A percentile compares a stretch with the other conserved stretches of the same genome.
phyloP scores from a whole-genome alignment of 2,888 invertebrate species.

The Drosophila eohydei region DNA sequence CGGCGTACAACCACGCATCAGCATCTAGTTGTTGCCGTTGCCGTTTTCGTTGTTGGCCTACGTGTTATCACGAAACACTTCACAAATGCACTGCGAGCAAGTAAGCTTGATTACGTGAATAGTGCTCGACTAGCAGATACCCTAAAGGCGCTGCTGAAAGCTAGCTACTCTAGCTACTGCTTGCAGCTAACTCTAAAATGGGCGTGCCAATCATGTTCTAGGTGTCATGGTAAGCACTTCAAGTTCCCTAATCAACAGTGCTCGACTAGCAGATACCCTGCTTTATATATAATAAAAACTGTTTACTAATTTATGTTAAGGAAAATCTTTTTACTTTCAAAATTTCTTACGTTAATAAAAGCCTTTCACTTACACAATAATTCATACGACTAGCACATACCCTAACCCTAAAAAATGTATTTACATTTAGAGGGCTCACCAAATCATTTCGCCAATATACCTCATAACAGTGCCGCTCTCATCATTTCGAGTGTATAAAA shows the following conservation, averaged over 20 bases:
- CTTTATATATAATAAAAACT: too few species aligned
- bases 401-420: not conserved
- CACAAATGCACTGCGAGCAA: conserved; percentile 14
- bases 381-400: not conserved
- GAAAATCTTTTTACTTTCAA: not conserved
- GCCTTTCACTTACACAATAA: not conserved
- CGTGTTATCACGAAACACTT: conserved; percentile 75
- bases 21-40: conserved; percentile 36
- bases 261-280: not conserved
- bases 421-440: too few species aligned
- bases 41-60: conserved; percentile 45
- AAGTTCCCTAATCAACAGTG: not conserved
- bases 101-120: not conserved
- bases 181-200: not conserved
- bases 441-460: not conserved
- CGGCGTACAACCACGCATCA: conserved; percentile 61
- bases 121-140: not conserved
- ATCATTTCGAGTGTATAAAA: not conserved
- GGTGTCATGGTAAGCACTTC: not conserved
- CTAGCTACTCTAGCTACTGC: not conserved
- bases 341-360: not conserved
- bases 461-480: not conserved
- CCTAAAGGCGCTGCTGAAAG: not conserved
- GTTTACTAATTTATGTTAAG: not conserved
- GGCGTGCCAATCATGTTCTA: not conserved